Evolutionary conservation across 2,797 vertebrate genomes (phyloP).

Genomic region (Galago senegalensis): DNA sequence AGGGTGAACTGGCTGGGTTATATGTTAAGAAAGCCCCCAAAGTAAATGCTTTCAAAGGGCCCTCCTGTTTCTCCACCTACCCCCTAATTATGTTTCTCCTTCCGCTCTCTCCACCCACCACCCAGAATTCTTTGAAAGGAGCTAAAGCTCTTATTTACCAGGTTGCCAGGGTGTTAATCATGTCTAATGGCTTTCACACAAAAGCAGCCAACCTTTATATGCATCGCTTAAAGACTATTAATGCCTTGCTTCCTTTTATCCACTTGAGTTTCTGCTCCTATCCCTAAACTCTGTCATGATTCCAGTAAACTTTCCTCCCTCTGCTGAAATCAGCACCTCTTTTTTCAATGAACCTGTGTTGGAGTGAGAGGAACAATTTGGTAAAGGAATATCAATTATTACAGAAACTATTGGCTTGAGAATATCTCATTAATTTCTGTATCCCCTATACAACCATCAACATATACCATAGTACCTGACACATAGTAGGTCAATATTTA

Average conservation of each 20-base stretch:
- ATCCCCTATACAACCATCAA: too few species aligned
- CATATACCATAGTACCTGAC: neutral
- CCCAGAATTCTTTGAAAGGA: constrained; percentile 74
- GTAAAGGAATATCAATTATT: neutral
- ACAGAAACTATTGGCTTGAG: neutral
- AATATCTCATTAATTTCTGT: neutral
- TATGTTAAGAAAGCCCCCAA: constrained; percentile 55
- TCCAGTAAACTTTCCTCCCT: neutral
- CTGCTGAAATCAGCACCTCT: neutral
- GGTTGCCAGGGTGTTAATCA: constrained; percentile 77
- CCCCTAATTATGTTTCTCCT: constrained; percentile 76
- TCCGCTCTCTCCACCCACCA: constrained; percentile 73
- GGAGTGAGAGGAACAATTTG: neutral
- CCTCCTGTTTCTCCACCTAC: constrained; percentile 66
- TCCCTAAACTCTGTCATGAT: neutral
- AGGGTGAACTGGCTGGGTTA: constrained; percentile 64
- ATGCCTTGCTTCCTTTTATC: constrained; percentile 48
- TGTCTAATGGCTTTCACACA: constrained; percentile 79
- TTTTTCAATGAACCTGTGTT: neutral
- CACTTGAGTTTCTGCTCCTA: constrained; percentile 25
- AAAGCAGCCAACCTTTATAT: constrained; percentile 77
- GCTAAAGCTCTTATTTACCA: constrained; percentile 77
- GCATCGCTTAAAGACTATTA: constrained; percentile 58
- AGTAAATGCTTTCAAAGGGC: constrained; percentile 51
- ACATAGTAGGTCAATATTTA: neutral